Base-by-base conservation (phyloP, 2,888 invertebrate species). In the Drosophila birchii region DNA sequence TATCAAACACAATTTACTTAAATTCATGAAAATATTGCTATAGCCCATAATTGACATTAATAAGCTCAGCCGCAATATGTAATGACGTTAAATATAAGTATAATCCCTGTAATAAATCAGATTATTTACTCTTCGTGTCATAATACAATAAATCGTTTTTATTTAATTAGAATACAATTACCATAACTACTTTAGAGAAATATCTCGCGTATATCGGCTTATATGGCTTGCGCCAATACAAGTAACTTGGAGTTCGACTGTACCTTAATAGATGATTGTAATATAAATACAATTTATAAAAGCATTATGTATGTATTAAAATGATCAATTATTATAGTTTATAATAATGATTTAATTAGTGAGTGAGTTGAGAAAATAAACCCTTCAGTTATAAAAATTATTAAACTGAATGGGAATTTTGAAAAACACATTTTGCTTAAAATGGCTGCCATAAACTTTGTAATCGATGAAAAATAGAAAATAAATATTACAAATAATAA, bases 71-170 rank as follows among this genome's bases (percentile, higher is more conserved):
- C 32, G 2, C 51, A 34, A 5, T 8, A 20, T 32, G 18, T 32
- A 32, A 20, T 34, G 0, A 8, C 20, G 14, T 18, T 8, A 20
- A 20, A 1, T 32, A 14, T 20, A 9, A 8, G 14, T 9, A 16
- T 51, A 20, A 51, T 16, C 34, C 23, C 5, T 5, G 16, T 51
- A 51, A 34, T 20, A 34, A 20, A 14, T 34, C 34, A 5, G 14
- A 51, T 5, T 51, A 34, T 20, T 32, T 20, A 14, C 5, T 18
- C 20, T 0, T 9, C 34, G 16, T 51, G 34, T 34, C 51, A 34
- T 20, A 51, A 34, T 51, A 51, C 20, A 34, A 20, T 9, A 14
- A 51, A 51, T 60, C 20, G 23, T 14, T 57, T 41, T 41, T 11
- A 14, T 5, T 23, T 9, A 14, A 57, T 60, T 32, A 23, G 12